Base-by-base conservation (phyloP, 1,140 invertebrate genomes). In the Drosophila guanche region DNA sequence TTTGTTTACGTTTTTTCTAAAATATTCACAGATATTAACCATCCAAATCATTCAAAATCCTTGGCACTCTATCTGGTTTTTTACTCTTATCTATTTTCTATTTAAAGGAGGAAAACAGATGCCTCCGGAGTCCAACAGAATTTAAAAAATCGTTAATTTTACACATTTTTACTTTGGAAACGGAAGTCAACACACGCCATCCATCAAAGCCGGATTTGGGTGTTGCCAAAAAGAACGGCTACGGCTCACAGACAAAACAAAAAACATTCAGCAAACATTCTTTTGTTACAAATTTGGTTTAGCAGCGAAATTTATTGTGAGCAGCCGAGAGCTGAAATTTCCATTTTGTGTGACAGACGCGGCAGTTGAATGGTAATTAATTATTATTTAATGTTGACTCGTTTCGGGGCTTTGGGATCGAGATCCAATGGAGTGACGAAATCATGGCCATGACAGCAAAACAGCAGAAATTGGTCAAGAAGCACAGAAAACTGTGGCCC, bases 121-220 rank as follows among this genome's bases (percentile, higher is more conserved):
- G 41, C 22, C 29, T 10, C 10, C 6, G 27, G 3, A 12, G 20
- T 45, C 40, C 5, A 12, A 46, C 37, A 33, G 14, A 16, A 33
- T 20, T 74, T 57, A 46, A 14, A 58, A 54, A 60, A 47, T 12
- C 62, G 68, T 69, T 58, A 57, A 42, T 54, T 69, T 77, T 62
- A 63, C 40, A 66, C 20, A 55, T 69, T 63, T 51, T 33, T 6
- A 45, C 48, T 7, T 22, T 22, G 12, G 43, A 66, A 74, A 74
- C 79, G 79, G 79, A 81, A 81, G 76, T 75, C 59, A 57, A 70
- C 58, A 63, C 76, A 74, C 60, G 70, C 72, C 70, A 79, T 75
- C 43, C 59, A 65, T 66, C 69, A 74, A 74, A 73, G 52, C 69
- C 63, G 20, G 46, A 65, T 74, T 66, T 57, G 69, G 66, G 16